Evolutionary conservation across 23 tunicate species (phyloP).

Genomic region (Phallusia fumigata): DNA sequence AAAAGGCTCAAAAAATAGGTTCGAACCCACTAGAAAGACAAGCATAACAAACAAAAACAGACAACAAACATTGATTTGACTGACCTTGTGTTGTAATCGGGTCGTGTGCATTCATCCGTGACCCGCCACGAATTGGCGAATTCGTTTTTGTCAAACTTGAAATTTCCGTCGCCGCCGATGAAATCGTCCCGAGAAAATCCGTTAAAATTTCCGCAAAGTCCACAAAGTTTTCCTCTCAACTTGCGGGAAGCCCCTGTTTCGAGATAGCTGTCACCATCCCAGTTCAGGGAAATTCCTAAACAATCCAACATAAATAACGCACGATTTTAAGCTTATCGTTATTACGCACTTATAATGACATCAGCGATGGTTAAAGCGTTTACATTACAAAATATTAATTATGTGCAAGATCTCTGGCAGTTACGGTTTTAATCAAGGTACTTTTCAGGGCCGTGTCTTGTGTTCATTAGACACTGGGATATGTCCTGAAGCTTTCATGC

Average conservation of each 20-base stretch:
- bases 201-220: constrained; percentile 86
- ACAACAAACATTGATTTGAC: not conserved
- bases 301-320: no score
- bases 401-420: no score
- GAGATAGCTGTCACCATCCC: constrained; percentile 81
- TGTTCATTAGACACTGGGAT: no score
- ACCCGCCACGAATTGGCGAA: constrained; percentile 83
- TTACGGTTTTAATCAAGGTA: no score
- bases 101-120: constrained; percentile 24
- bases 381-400: no score
- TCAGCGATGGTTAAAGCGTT: not conserved
- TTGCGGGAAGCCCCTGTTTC: constrained; percentile 37
- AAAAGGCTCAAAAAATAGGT: no score
- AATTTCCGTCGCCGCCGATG: constrained; percentile 67
- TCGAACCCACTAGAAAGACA: no score
- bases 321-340: no score
- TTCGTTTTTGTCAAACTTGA: constrained; percentile 24
- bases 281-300: constrained; percentile 59
- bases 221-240: constrained; percentile 39
- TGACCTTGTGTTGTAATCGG: constrained; percentile 14
- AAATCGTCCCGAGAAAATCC: constrained; percentile 72
- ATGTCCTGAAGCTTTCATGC: no score
- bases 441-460: no score
- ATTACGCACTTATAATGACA: no score
- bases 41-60: not conserved